Conservation (phyloP, 2,113 vertebrate genomes). For the Pelmatolapia mariae region DNA sequence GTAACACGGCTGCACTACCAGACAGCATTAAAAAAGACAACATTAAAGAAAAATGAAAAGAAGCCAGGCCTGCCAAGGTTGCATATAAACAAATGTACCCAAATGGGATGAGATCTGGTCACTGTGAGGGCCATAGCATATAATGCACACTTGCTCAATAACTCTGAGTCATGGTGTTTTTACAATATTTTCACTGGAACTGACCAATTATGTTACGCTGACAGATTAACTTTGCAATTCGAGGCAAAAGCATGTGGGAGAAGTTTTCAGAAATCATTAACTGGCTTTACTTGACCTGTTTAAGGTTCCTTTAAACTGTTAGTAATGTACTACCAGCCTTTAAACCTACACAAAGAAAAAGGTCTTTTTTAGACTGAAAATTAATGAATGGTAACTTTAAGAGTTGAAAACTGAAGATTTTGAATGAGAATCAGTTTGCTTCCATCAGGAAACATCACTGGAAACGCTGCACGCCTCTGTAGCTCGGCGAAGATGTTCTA, state of each 20-base stretch:
- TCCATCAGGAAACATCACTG: neutral
- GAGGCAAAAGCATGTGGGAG: neutral
- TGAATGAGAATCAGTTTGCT: neutral
- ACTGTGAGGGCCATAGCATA: neutral
- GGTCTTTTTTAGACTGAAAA: accelerated
- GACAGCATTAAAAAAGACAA: accelerated
- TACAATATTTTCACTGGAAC: neutral
- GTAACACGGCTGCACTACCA: neutral
- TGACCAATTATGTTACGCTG: accelerated
- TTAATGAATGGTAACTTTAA: neutral
- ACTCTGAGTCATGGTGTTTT: neutral
- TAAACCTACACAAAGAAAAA: neutral
- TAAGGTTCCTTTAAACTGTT: neutral
- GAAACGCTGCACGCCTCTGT: neutral
- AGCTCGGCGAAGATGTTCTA: slow-evolving; percentile 3
- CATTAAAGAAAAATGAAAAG: accelerated
- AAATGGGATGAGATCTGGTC: neutral
- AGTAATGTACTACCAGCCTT: accelerated
- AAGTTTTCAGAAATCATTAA: neutral
- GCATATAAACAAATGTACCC: neutral
- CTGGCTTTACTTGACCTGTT: accelerated
- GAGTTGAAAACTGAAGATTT: neutral
- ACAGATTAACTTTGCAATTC: neutral
- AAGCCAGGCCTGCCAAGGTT: neutral
- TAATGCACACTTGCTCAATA: neutral